Evolutionary conservation across 2,797 vertebrate species (phyloP).

Genomic region (Notamacropus eugenii): DNA sequence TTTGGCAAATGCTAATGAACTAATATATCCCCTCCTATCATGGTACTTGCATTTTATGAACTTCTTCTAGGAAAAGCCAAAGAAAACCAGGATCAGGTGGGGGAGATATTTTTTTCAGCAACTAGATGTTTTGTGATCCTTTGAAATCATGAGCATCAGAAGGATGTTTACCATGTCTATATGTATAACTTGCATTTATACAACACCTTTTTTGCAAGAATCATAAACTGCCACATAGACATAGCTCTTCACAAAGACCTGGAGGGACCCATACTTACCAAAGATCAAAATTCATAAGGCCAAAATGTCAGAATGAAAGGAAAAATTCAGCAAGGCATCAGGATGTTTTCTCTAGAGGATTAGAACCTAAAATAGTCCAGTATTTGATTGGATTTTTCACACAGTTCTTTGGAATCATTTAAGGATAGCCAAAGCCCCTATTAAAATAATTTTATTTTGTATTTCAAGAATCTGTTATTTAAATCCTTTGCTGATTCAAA

Average conservation of each 20-base stretch:
- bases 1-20: not conserved
- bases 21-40: not conserved
- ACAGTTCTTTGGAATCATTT: not conserved
- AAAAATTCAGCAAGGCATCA: not conserved
- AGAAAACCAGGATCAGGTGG: not conserved
- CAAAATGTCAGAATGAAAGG: not conserved
- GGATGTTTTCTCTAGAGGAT: not conserved
- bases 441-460: not conserved
- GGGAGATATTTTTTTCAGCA: not conserved
- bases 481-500: not conserved
- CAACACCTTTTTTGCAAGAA: too few species aligned
- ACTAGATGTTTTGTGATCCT: not conserved
- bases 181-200: too few species aligned
- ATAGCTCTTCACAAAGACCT: not conserved
- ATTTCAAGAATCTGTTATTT: not conserved
- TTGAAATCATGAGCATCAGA: not conserved
- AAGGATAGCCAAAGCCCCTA: not conserved
- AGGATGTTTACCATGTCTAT: not conserved
- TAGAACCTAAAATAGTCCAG: not conserved
- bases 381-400: not conserved
- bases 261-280: not conserved
- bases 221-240: not conserved
- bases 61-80: not conserved
- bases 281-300: not conserved
- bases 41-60: not conserved